Percentiles rank a stretch among this genome's conserved stretches.
These are phyloP conservation scores for Casuarius casuarius DNA, from an alignment of 2,113 vertebrate genomes.

Conservation along the genomic window DNA sequence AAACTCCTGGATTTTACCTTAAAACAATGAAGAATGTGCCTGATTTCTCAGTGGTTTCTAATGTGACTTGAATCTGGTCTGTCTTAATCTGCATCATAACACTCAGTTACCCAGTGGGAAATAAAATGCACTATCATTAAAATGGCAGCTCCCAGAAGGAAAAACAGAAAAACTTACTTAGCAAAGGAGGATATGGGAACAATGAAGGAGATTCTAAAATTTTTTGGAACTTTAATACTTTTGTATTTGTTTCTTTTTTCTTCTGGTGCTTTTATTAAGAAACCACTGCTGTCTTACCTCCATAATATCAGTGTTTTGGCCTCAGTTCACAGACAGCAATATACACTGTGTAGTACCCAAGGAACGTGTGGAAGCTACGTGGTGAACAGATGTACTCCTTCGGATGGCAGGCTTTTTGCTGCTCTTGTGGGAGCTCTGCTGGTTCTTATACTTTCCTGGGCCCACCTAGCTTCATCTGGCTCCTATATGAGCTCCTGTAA, in stretches of 20 bases:
- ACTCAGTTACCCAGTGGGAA: background rate
- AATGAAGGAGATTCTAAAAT: background rate
- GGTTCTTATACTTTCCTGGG: background rate
- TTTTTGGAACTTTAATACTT: background rate
- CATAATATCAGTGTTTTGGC: background rate
- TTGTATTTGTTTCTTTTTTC: background rate
- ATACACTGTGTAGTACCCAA: background rate
- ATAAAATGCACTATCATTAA: background rate
- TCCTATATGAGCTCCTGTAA: background rate
- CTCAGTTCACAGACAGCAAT: background rate
- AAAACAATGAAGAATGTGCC: background rate
- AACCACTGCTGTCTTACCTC: background rate
- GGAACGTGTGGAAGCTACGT: background rate
- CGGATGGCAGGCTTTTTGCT: background rate
- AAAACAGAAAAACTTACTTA: background rate
- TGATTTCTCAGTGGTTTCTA: slow-evolving; percentile 18
- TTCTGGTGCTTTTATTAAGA: background rate
- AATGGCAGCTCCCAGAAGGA: background rate
- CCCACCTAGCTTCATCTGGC: background rate
- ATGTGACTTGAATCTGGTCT: background rate
- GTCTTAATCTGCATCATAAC: slow-evolving; percentile 10
- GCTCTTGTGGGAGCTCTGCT: background rate
- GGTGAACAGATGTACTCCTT: background rate
- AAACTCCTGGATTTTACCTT: background rate
- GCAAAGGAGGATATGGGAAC: background rate